Conservation (phyloP, 1,140 invertebrate species). For the Oedothorax gibbosus region DNA sequence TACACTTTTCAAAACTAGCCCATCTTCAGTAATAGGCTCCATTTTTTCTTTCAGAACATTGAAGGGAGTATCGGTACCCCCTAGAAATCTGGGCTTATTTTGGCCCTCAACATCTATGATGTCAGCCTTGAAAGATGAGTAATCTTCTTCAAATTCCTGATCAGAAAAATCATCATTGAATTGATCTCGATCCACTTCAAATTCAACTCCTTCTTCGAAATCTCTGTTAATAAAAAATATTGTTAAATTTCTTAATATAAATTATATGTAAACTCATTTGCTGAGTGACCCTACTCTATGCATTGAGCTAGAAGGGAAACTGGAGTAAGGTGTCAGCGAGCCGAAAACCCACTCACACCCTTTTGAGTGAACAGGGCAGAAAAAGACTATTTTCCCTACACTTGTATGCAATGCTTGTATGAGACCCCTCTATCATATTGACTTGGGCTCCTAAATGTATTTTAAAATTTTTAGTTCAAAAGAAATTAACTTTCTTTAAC, state of each 20-base stretch:
- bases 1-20: slow-evolving; percentile 40
- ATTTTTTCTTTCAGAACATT: slow-evolving; percentile 15
- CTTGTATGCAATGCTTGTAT: no score
- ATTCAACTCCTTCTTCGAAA: slow-evolving; percentile 34
- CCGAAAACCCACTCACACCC: no score
- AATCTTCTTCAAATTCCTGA: slow-evolving; percentile 5
- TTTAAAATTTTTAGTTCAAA: no score
- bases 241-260: not conserved
- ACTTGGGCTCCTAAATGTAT: no score
- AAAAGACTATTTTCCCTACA: no score
- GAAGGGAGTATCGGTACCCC: not conserved
- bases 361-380: no score
- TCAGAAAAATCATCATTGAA: not conserved
- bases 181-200: slow-evolving; percentile 13
- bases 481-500: no score
- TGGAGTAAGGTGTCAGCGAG: no score
- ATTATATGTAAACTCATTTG: not conserved
- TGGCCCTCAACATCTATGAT: slow-evolving; percentile 1
- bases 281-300: no score
- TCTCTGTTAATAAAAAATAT: slow-evolving; percentile 18
- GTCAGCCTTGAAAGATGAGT: not conserved
- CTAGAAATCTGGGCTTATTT: not conserved
- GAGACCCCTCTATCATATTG: no score
- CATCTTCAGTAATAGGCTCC: slow-evolving; percentile 20
- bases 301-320: no score